Evolutionary conservation across 2,888 invertebrate species (phyloP).

Genomic region (Cryptus armator): DNA sequence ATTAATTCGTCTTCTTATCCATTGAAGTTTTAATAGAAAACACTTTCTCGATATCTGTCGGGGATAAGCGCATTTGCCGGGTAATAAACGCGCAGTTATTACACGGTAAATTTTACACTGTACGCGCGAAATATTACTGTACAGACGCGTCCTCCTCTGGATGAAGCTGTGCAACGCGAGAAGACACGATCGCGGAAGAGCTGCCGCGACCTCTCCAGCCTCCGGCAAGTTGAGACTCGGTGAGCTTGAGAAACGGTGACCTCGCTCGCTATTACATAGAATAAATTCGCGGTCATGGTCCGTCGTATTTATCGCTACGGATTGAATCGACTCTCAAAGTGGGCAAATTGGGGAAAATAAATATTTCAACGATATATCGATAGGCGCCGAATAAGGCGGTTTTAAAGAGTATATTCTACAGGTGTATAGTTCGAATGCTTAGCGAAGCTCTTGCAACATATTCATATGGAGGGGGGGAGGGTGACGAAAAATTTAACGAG

Average conservation of each 20-base stretch:
- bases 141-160: conserved; percentile 8
- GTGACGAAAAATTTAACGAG: conserved; percentile 42
- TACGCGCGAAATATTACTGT: neutral
- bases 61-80: neutral
- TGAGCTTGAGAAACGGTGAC: conserved; percentile 2
- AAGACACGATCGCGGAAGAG: conserved; percentile 36
- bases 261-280: conserved; percentile 3
- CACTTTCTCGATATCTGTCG: neutral
- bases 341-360: neutral
- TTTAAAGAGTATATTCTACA: neutral
- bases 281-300: conserved; percentile 1
- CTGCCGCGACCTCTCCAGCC: conserved; percentile 36
- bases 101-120: neutral
- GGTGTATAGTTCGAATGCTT: conserved; percentile 3
- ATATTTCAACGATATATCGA: neutral
- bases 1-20: conserved; percentile 1
- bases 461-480: neutral
- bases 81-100: neutral
- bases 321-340: no score
- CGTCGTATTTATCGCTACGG: neutral
- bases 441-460: conserved; percentile 6
- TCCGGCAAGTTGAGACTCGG: conserved; percentile 17
- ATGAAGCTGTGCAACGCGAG: conserved; percentile 31
- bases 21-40: neutral
- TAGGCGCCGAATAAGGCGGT: neutral